These are phyloP conservation scores for Brevipalpus yothersi DNA, from an alignment of 1,140 invertebrate genomes.

Conservation along the genomic window DNA sequence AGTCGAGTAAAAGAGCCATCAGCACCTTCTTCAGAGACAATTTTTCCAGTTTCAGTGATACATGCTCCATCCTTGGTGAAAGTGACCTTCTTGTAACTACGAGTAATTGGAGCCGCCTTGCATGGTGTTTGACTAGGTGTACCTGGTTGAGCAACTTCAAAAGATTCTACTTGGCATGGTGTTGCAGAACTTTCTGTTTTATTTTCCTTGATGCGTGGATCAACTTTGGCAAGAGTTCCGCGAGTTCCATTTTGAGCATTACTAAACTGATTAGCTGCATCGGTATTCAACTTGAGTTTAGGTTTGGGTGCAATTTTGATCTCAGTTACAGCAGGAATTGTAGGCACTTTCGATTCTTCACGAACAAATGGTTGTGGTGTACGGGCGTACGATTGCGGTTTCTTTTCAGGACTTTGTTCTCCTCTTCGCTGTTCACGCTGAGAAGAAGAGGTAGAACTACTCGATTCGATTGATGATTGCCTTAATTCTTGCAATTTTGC, in stretches of 20 bases:
- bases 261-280: background rate
- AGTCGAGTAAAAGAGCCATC: conserved; percentile 14
- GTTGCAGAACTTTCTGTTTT: background rate
- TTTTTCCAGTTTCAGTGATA: conserved; percentile 15
- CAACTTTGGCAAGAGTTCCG: background rate
- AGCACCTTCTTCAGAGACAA: conserved; percentile 12
- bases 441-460: background rate
- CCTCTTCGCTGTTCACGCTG: background rate
- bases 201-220: background rate
- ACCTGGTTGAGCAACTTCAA: background rate
- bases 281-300: background rate
- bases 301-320: background rate
- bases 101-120: conserved; percentile 12
- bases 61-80: conserved; percentile 16
- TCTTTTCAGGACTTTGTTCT: conserved; percentile 1
- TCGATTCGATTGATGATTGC: background rate
- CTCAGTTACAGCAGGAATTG: background rate
- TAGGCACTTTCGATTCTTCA: conserved; percentile 3
- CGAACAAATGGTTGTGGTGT: conserved; percentile 8
- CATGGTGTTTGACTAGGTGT: background rate
- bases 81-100: conserved; percentile 15
- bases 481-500: conserved; percentile 8
- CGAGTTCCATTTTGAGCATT: background rate
- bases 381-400: conserved; percentile 8
- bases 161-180: background rate